phyloP scores from a whole-genome alignment of 2,797 vertebrate species.

The Prionace glauca region DNA sequence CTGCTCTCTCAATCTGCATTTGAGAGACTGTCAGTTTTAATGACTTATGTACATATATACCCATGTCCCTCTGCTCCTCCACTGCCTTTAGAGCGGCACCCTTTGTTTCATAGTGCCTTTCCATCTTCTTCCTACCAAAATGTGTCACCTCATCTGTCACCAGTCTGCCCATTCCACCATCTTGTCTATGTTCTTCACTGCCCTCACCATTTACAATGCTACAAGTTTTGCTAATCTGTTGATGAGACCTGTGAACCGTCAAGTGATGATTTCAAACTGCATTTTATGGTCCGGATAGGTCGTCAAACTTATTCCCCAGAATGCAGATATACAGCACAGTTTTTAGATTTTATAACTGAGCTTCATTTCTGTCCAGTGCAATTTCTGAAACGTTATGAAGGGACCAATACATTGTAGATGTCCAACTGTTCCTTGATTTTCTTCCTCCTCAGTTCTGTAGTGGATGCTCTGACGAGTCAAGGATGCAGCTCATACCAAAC shows the following conservation, averaged over 20 bases:
- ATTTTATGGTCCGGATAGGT: neutral
- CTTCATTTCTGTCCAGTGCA: neutral
- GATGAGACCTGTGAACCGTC: neutral
- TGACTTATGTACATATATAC: too few species aligned
- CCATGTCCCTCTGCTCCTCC: too few species aligned
- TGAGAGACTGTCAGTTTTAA: too few species aligned
- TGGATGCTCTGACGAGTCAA: constrained; percentile 60
- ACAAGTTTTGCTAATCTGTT: neutral
- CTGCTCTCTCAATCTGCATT: too few species aligned
- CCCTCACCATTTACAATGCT: too few species aligned
- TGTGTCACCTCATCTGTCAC: too few species aligned
- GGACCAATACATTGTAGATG: neutral
- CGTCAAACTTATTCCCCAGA: neutral
- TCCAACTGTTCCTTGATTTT: neutral
- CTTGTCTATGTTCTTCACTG: too few species aligned
- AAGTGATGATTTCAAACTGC: neutral
- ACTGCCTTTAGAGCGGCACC: too few species aligned
- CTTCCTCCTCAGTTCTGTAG: constrained; percentile 60
- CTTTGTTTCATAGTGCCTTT: too few species aligned
- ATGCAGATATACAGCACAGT: neutral
- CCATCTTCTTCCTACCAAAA: too few species aligned
- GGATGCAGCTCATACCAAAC: constrained; percentile 68
- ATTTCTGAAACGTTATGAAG: neutral
- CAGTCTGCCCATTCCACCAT: too few species aligned
- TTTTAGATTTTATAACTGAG: neutral